phyloP scores from a whole-genome alignment of 1,140 invertebrate species.

The Brachionus koreanus region DNA sequence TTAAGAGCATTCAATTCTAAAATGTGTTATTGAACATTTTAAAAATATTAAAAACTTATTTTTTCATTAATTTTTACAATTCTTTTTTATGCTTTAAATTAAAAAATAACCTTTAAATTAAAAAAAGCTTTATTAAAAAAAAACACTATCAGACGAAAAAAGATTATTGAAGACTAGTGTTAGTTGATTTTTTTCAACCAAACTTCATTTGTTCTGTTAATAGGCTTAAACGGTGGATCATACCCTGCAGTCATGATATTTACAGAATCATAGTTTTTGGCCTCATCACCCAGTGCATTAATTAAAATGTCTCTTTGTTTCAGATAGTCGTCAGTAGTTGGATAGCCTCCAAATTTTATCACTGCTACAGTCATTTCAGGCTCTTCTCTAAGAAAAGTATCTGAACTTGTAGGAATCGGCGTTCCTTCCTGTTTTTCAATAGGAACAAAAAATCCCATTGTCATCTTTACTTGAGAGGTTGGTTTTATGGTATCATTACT shows the following conservation, averaged over 20 bases:
- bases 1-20: too few relatives aligned
- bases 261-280: conserved; percentile 30
- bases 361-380: conserved; percentile 4
- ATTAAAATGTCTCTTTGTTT: not conserved
- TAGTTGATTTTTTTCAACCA: conserved; percentile 46
- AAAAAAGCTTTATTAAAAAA: not conserved
- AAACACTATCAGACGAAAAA: not conserved
- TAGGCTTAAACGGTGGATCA: conserved; percentile 49
- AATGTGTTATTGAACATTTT: too few relatives aligned
- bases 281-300: not conserved
- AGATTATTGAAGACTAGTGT: not conserved
- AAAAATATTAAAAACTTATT: too few relatives aligned
- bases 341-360: conserved; percentile 18
- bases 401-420: not conserved
- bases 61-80: not conserved
- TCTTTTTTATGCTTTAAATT: too few relatives aligned
- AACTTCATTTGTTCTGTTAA: conserved; percentile 52
- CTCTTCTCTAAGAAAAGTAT: conserved; percentile 7
- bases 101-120: not conserved
- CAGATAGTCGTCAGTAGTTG: not conserved
- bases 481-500: not conserved
- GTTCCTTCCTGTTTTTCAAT: not conserved
- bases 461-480: not conserved
- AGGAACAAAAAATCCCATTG: conserved; percentile 12
- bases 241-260: conserved; percentile 49